Percentiles rank a stretch among this genome's conserved stretches.
These are phyloP conservation scores for Pachliopta kotzebuea DNA, from an alignment of 2,888 invertebrate genomes.

Conservation along the genomic window DNA sequence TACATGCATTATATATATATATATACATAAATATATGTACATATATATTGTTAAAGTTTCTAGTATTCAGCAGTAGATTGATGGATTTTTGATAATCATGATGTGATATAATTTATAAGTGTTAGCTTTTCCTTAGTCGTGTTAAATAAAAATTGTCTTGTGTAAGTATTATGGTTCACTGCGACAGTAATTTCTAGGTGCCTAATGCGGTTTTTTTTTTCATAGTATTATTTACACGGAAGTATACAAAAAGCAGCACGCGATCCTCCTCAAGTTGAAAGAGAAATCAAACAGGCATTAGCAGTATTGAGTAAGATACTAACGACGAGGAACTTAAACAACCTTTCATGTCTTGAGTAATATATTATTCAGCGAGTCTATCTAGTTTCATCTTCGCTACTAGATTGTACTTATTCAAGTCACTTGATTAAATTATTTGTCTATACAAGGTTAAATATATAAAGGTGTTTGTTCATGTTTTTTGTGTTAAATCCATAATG, in stretches of 20 bases:
- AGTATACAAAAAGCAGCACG: conserved; percentile 3
- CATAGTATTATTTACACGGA: conserved; percentile 10
- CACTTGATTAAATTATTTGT: neutral
- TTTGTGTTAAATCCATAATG: neutral
- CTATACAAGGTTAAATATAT: too few species aligned
- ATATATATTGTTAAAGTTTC: too few species aligned
- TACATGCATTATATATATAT: too few species aligned
- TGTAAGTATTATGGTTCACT: neutral
- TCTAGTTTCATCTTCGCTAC: neutral
- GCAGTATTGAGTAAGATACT: conserved; percentile 7
- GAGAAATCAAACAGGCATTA: conserved; percentile 25
- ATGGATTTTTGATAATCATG: too few species aligned
- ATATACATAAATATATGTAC: too few species aligned
- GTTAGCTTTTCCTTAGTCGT: too few species aligned
- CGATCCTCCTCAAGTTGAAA: conserved; percentile 14
- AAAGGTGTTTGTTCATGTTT: neutral
- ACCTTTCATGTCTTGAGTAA: conserved; percentile 5
- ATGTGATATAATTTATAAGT: too few species aligned
- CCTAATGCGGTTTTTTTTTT: conserved; percentile 15
- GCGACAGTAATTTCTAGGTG: neutral
- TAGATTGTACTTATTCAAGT: neutral
- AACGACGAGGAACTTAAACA: neutral
- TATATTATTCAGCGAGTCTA: conserved; percentile 5
- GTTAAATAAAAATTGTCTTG: too few species aligned
- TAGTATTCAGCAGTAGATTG: too few species aligned